Conservation (phyloP, 2,888 invertebrate genomes). For the Plagodis pulveraria region DNA sequence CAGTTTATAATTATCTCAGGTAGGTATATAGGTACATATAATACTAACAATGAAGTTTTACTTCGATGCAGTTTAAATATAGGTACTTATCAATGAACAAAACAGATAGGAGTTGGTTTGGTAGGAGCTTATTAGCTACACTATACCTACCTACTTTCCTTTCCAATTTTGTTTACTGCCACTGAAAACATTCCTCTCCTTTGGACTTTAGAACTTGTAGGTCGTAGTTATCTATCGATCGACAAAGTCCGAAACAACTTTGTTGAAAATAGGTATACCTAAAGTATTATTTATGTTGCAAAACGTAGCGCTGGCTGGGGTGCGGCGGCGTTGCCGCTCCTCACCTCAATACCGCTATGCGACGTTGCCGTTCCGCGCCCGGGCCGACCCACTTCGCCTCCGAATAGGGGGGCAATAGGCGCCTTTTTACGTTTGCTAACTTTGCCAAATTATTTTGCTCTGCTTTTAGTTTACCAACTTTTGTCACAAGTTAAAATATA, state of each 20-base stretch:
- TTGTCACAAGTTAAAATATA: constrained; percentile 6
- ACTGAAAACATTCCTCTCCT: no score
- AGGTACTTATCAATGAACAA: no score
- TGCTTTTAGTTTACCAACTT: constrained; percentile 19
- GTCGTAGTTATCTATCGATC: no score
- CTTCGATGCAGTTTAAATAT: no score
- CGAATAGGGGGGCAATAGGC: constrained; percentile 47
- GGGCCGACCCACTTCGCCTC: constrained; percentile 61
- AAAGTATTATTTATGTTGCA: constrained; percentile 16
- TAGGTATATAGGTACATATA: no score
- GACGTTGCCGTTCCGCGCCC: constrained; percentile 59
- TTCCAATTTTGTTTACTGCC: no score
- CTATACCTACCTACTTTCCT: no score
- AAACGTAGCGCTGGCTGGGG: constrained; percentile 11
- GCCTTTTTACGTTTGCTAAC: constrained; percentile 65
- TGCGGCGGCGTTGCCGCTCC: constrained; percentile 59
- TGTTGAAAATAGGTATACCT: constrained; percentile 12
- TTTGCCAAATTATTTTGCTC: constrained; percentile 37
- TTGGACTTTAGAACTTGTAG: no score
- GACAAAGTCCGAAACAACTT: constrained; percentile 16
- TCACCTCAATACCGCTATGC: constrained; percentile 64
- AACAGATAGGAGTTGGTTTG: no score
- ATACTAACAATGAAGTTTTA: no score
- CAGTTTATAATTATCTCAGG: no score
- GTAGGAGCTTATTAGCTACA: no score